Base-by-base conservation (phyloP, 37 sponge, comb jelly and placozoan species). In the Diacarnus erythraeanus region DNA sequence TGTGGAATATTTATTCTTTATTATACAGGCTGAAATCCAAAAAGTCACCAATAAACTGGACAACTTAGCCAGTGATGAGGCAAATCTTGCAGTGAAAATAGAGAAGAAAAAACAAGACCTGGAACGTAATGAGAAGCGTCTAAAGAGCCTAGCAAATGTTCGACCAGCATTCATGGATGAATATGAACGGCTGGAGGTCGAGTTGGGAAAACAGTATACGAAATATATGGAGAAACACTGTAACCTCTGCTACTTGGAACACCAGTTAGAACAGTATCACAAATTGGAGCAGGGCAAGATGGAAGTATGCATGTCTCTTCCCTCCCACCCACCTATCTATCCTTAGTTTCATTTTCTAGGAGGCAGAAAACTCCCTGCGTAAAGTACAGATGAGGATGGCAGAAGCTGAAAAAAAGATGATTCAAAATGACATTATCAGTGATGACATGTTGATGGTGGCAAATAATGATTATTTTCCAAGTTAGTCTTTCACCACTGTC, bases 81-180 rank as follows among this genome's bases (percentile, higher is more conserved):
- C 94, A 0, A 94, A 86, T 66, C 77, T 98, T 38, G 92, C 86
- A 63, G 82, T 90, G 4, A 98, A 95, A 88, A 98, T 98, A 43
- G 94, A 95, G 74, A 95, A 96, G 74, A 98, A 94, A 75, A 88
- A 89, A 81, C 85, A 86, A 69, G 99, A 98, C 68, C 78, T 98
- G 73, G 96, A 98, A 59, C 63, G 99, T 43, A 96, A 91, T 75
- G 75, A 89, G 56, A 98, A 98, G 83, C 41, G 99, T 38, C 72
- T 98, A 57, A 77, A 86, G 43, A 94, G 92, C 26, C 87, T 98
- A 36, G 90, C 93, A 51, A 94, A 89, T 35, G 99, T 98, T 39
- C 85, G 97, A 37, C 99, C 99, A 54, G 96, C 99, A 5, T 98
- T 88, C 83, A 96, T 98, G 99, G 99, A 98, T 72, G 99, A 98